Conservation (phyloP, 2,113 vertebrate genomes). For the Pseudorasbora parva region DNA sequence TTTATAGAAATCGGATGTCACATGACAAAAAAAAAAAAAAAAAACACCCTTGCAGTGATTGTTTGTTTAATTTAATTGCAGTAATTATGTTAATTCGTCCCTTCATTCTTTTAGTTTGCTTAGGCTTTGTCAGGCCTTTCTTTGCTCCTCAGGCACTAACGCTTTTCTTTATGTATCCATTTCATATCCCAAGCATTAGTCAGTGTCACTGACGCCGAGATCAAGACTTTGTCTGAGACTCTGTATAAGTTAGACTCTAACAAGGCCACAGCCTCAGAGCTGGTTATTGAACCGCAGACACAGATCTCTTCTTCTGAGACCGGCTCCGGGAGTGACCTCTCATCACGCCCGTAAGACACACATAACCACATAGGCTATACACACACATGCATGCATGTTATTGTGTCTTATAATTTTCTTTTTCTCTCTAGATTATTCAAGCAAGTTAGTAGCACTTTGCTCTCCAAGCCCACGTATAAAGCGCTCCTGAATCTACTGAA, state of each 20-base stretch:
- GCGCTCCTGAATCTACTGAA: conserved; percentile 86
- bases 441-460: conserved; percentile 84
- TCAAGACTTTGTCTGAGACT: conserved; percentile 82
- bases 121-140: background rate
- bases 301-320: conserved; percentile 70
- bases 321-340: conserved; percentile 68
- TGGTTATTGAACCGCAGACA: conserved; percentile 82
- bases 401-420: background rate
- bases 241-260: conserved; percentile 84
- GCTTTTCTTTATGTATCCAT: conserved; percentile 14
- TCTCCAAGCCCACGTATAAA: conserved; percentile 86
- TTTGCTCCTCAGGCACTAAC: background rate
- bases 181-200: background rate
- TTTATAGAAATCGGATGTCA: background rate
- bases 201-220: conserved; percentile 76
- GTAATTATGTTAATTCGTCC: background rate
- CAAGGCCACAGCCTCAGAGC: conserved; percentile 77
- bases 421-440: conserved; percentile 80
- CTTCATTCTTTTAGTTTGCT: background rate
- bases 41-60: background rate
- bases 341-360: conserved; percentile 77
- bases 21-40: background rate
- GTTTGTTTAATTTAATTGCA: background rate
- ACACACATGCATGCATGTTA: background rate
- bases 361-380: background rate